Evolutionary conservation across 2,113 vertebrate genomes (phyloP), one percentile per base, ranked within the genome.

Genomic region (Zeus faber): DNA sequence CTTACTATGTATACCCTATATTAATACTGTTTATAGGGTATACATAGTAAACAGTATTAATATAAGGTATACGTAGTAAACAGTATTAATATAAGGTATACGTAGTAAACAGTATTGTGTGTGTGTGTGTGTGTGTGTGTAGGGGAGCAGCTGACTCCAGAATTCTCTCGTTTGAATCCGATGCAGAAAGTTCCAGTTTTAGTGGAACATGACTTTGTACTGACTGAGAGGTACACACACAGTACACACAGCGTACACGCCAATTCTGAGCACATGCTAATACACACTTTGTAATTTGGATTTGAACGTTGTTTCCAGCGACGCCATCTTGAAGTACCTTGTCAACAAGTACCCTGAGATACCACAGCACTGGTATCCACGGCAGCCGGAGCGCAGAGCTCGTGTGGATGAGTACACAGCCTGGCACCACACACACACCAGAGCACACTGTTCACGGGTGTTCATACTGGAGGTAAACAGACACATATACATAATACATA

Each of bases 251-350:
- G n/a, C n/a, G n/a, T n/a, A n/a, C n/a, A n/a, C n/a, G n/a, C n/a
- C n/a, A n/a, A n/a, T 18, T 8, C 11, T 11, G 24, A 49, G 31
- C 27, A 23, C 29, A 35, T 17, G 39, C 27, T 26, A 62, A 23
- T 40, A 37, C 14, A 21, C 40, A 40, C 46, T 33, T 4, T 37
- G 33, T 14, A 13, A 10, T 23, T 7, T 22, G n/a, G 5, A 17
- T 23, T 17, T 24, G 11, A 24, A 46, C 20, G 44, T 23, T 24
- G 44, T 24, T 46, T 20, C 49, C 49, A 90, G 90, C 48, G 88
- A 85, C 6, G 90, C 90, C 50, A 91, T 91, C 55, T 6, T 91
- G 27, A 90, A 90, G 54, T 89, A 91, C 70, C 63, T 91, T 59
- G 67, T 53, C 11, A 79, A 50, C n/a, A 79, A 47, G 25, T 79